Base-by-base conservation (phyloP, 2,797 vertebrate species). In the Echeneis naucrates region DNA sequence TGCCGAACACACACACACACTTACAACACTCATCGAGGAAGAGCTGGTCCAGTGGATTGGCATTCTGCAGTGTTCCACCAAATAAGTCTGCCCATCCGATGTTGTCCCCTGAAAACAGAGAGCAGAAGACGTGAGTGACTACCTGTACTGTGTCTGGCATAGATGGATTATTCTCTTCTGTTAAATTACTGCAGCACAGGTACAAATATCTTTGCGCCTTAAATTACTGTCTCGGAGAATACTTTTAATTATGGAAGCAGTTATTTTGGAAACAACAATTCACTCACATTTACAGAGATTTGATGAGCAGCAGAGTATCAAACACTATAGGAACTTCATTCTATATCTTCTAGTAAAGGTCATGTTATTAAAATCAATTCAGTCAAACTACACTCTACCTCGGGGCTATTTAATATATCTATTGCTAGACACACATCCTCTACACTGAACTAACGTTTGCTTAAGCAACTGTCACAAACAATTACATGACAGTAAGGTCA, bases 1-100 rank as follows among this genome's bases (percentile, higher is more conserved):
- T n/a, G n/a, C n/a, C n/a, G n/a, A n/a, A 13, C 2, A 70, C 3
- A 62, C 1, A 62, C 82, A 72, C 33, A 68, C 68, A 95, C 95
- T 95, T 94, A 95, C 94, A 90, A 61, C 95, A 96, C 65, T 94
- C 91, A 44, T 91, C 67, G 6, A 33, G 53, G 12, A 45, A 21
- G 84, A 77, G 71, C 53, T 87, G 78, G 60, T 83, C 73, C 85
- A 82, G 32, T 10, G 84, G 78, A 73, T 56, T 58, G 77, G 54
- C 16, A 52, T 92, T 92, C 87, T 85, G 77, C 24, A 91, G 69
- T 14, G 84, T 79, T 71, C 44, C 80, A 65, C 87, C 91, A 76
- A 95, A 93, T 73, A 95, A 85, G 79, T 89, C 89, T 1, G 86
- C 83, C 88, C 89, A 94, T 74, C 92, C 91, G 26, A 86, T 89